Evolutionary conservation across 2,797 vertebrate species (phyloP).

Genomic region (Champsocephalus esox): DNA sequence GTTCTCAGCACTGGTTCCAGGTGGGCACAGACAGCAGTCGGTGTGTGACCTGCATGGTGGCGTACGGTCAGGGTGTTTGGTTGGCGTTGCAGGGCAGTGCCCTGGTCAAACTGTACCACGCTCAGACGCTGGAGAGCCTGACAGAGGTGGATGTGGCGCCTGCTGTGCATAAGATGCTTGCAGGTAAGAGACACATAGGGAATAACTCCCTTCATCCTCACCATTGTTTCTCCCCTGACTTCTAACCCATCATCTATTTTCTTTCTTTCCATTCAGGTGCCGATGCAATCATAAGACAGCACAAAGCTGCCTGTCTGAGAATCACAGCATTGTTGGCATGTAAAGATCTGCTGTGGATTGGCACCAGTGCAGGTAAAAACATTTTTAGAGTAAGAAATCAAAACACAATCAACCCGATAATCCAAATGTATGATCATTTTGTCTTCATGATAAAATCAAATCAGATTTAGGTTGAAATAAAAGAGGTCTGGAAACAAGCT

Average conservation of each 20-base stretch:
- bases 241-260: neutral
- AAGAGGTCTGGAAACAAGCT: neutral
- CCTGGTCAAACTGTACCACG: conserved; percentile 93
- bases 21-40: conserved; percentile 93
- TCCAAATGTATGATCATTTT: neutral
- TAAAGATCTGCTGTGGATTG: conserved; percentile 96
- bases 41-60: conserved; percentile 95
- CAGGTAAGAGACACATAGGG: conserved; percentile 82
- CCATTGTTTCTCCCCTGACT: neutral
- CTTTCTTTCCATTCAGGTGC: conserved; percentile 84
- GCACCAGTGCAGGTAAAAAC: conserved; percentile 89
- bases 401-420: neutral
- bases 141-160: conserved; percentile 95
- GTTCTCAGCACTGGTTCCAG: conserved; percentile 90
- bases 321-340: conserved; percentile 96
- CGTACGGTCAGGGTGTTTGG: conserved; percentile 92
- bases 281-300: conserved; percentile 97
- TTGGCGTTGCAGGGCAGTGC: conserved; percentile 94
- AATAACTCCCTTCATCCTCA: neutral
- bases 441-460: neutral
- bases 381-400: neutral
- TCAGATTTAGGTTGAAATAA: neutral
- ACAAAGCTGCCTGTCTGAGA: conserved; percentile 97
- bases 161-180: conserved; percentile 98
- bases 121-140: conserved; percentile 92